Evolutionary conservation across 2,113 vertebrate genomes (phyloP).

Genomic region (Pterocles orientalis): DNA sequence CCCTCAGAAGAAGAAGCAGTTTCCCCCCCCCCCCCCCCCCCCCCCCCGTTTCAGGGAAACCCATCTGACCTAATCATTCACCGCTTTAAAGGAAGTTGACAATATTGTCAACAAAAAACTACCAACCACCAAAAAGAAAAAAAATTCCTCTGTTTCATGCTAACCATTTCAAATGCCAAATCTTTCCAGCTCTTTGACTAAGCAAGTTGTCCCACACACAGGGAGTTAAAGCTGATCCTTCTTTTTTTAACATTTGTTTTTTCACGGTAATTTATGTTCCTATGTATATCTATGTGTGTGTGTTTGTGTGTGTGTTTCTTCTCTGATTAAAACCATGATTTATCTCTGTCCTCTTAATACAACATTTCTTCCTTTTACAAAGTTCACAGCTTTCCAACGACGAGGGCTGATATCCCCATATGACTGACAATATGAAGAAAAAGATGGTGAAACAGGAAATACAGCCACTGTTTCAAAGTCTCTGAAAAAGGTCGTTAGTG

Average conservation of each 20-base stretch:
- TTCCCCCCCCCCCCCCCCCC: accelerated
- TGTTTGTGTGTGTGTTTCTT: neutral
- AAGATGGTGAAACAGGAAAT: neutral
- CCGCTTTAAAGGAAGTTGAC: neutral
- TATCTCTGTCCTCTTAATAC: neutral
- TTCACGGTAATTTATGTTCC: neutral
- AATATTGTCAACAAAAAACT: neutral
- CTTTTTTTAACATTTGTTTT: neutral
- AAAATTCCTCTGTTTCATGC: neutral
- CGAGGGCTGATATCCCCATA: neutral
- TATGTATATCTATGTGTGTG: neutral
- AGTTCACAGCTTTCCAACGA: neutral
- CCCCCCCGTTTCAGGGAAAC: neutral
- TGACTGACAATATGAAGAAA: neutral
- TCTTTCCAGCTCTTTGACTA: neutral
- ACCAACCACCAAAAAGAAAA: too few relatives aligned
- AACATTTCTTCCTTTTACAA: neutral
- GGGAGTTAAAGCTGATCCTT: neutral
- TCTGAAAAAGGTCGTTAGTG: neutral
- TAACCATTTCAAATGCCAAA: neutral
- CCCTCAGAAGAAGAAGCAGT: neutral
- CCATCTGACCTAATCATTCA: neutral
- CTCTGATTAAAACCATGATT: neutral
- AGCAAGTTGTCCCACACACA: neutral
- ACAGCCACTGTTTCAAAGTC: neutral